These are phyloP conservation scores for Syrista parreyssii DNA, from an alignment of 2,888 invertebrate genomes.

Conservation along the genomic window DNA sequence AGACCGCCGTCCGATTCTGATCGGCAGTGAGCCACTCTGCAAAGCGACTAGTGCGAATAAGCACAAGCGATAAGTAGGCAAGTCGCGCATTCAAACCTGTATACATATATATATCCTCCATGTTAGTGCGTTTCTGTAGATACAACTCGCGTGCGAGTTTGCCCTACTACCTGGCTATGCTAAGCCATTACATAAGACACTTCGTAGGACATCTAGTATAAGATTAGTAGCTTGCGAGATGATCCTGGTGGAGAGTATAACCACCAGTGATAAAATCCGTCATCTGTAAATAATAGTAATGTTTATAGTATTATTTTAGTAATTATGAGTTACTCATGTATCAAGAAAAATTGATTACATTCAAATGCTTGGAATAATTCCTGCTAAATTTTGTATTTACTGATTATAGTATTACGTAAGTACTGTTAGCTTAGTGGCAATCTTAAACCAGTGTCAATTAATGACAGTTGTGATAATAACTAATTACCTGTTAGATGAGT, in stretches of 20 bases:
- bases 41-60: not conserved
- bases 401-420: not conserved
- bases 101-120: not conserved
- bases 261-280: not conserved
- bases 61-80: not conserved
- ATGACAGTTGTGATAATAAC: not conserved
- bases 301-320: not conserved
- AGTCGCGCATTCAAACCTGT: not conserved
- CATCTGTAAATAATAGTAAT: not conserved
- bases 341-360: not conserved
- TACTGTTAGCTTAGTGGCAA: not conserved
- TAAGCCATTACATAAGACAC: not conserved
- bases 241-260: not conserved
- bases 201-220: not conserved
- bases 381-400: not conserved
- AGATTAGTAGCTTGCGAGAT: not conserved
- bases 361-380: not conserved
- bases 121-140: not conserved
- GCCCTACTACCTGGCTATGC: not conserved
- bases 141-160: not conserved
- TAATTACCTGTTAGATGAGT: not conserved
- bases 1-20: not conserved
- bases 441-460: not conserved
- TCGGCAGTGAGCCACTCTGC: not conserved
- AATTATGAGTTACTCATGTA: not conserved